Base-by-base conservation (phyloP, 2,113 vertebrate species). In the Coreoperca whiteheadi region DNA sequence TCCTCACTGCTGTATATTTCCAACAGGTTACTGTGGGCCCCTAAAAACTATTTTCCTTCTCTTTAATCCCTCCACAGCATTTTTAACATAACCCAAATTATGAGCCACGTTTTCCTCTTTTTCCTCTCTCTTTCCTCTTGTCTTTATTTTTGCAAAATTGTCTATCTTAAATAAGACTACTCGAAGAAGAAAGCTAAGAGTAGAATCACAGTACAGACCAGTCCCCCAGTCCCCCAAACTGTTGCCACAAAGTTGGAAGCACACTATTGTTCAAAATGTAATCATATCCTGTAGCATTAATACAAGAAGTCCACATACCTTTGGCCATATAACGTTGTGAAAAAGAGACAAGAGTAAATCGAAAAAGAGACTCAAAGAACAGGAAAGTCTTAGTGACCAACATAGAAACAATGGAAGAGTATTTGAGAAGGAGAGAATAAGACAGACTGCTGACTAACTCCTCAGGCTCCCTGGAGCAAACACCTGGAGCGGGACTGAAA, bases 401-500 rank as follows among this genome's bases (percentile, higher is more conserved):
- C 20, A 51, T 1, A 34, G 51, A 21, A 15, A 39, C 37, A 30
- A 46, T 51, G n/a, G 30, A 32, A 48, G 1, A 25, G 4, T 16
- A 0, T 51, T 37, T 76, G 48, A 79, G 20, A 70, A 20, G 32
- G 21, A n/a, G 39, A 59, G 56, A 76, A 6, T 32, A 9, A 74
- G 54, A 28, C 0, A 2, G 51, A 46, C 65, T 14, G n/a, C 41
- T n/a, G 64, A 63, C 65, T 75, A 39, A 63, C 71, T 14, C 71
- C 48, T 34, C 48, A 16, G 65, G 43, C 2, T 85, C 65, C 56
- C 57, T 9, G 50, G 1, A 76, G 84, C 59, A 34, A 66, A 54
- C 71, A 28, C 69, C 50, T 56, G 74, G 69, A 72, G 64, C 66
- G 53, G 2, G 66, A 59, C 59, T 60, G 23, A 60, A 61, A 20